Evolutionary conservation across 1,140 invertebrate species (phyloP).

Genomic region (Aphaenogaster floridana): DNA sequence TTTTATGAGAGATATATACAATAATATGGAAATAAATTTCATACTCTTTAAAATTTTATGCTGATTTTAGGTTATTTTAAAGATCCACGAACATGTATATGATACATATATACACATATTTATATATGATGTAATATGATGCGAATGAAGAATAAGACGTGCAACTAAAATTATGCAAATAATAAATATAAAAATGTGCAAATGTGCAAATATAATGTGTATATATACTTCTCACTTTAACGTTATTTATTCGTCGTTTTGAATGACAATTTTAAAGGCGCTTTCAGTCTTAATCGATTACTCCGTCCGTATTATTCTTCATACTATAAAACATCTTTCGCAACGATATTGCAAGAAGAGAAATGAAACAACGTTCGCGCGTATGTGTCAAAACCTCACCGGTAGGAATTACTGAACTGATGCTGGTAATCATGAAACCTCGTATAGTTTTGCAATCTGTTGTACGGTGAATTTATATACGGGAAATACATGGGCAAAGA

Average conservation of each 20-base stretch:
- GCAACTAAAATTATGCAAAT: background rate
- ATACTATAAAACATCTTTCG: background rate
- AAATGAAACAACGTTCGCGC: background rate
- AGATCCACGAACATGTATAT: background rate
- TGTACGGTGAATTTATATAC: too few species aligned
- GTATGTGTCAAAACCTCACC: background rate
- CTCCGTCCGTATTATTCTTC: background rate
- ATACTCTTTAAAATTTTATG: background rate
- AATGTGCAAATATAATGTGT: background rate
- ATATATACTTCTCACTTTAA: background rate
- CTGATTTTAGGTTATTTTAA: background rate
- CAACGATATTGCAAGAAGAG: background rate
- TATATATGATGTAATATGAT: background rate
- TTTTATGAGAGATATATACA: background rate
- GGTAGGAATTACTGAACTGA: too few species aligned
- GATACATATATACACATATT: background rate
- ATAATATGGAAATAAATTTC: background rate
- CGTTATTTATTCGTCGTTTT: background rate
- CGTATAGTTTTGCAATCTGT: too few species aligned
- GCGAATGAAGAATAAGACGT: background rate
- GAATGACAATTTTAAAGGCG: background rate
- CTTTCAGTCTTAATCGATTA: slow-evolving; percentile 6
- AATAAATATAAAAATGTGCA: background rate
- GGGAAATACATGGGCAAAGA: too few species aligned
- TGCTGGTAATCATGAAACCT: too few species aligned